Evolutionary conservation across 2,888 invertebrate species (phyloP).

Genomic region (Noctua janthina): DNA sequence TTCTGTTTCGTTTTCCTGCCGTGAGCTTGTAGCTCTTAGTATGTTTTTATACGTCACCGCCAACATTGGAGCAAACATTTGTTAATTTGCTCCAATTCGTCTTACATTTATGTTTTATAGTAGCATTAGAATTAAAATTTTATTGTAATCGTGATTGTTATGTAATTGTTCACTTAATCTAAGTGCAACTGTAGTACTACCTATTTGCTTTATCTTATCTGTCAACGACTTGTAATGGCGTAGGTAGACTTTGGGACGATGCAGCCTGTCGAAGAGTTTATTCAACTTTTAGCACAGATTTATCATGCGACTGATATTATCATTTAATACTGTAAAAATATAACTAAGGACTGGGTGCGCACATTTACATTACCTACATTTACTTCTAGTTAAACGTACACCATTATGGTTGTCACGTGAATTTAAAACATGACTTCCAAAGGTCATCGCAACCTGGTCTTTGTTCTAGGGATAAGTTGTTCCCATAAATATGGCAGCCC

Average conservation of each 20-base stretch:
- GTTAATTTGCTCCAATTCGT: conserved; percentile 41
- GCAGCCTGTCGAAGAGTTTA: conserved; percentile 37
- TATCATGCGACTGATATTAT: conserved; percentile 24
- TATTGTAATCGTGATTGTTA: conserved; percentile 51
- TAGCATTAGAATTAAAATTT: conserved; percentile 51
- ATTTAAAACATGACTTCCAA: conserved; percentile 23
- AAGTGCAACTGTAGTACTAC: conserved; percentile 20
- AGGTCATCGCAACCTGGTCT: conserved; percentile 47
- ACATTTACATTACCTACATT: conserved; percentile 8
- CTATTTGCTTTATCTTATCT: conserved; percentile 54
- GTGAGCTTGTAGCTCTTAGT: conserved; percentile 76
- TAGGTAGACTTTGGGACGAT: conserved; percentile 13
- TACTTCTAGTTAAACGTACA: background rate
- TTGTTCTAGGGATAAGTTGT: conserved; percentile 40
- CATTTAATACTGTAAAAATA: conserved; percentile 8
- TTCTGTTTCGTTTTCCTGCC: conserved; percentile 82
- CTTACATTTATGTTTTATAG: conserved; percentile 47
- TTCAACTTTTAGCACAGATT: conserved; percentile 56
- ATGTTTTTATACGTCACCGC: conserved; percentile 64
- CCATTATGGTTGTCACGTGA: conserved; percentile 5
- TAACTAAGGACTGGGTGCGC: background rate
- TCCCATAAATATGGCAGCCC: conserved; percentile 55
- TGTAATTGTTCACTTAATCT: conserved; percentile 36
- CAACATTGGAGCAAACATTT: conserved; percentile 68
- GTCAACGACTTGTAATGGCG: conserved; percentile 45